Conservation (phyloP, 2,888 invertebrate species). For the Bombylius major region DNA sequence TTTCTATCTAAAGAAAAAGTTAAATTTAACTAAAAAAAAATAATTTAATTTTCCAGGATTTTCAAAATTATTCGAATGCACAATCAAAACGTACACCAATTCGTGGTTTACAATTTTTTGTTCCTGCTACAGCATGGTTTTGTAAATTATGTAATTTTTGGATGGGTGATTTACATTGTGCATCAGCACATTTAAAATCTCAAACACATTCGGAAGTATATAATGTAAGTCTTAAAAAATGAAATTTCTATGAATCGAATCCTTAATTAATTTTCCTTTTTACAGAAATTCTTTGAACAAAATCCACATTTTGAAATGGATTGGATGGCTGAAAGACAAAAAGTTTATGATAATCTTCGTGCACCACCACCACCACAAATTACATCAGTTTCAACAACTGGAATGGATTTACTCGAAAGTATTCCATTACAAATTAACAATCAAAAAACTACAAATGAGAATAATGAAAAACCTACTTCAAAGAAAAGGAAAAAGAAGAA, state of each 20-base stretch:
- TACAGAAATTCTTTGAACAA: conserved; percentile 65
- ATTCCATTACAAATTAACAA: conserved; percentile 15
- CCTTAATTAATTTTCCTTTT: not conserved
- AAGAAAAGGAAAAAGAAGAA: conserved; percentile 47
- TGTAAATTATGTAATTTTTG: conserved; percentile 78
- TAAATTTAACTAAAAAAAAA: not conserved
- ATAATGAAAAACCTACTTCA: conserved; percentile 38
- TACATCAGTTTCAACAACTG: conserved; percentile 21
- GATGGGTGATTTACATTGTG: conserved; percentile 82
- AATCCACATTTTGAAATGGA: conserved; percentile 81
- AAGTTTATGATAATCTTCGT: conserved; percentile 45
- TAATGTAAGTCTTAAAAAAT: conserved; percentile 46
- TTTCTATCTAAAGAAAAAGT: not conserved
- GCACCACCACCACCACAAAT: conserved; percentile 27
- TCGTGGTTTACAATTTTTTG: conserved; percentile 77
- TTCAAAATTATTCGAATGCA: conserved; percentile 55
- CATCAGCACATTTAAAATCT: conserved; percentile 73
- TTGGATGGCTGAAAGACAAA: conserved; percentile 71
- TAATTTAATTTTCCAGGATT: conserved; percentile 35
- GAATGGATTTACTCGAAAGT: conserved; percentile 17
- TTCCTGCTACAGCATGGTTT: conserved; percentile 78
- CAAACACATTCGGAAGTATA: conserved; percentile 67
- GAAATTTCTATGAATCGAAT: not conserved
- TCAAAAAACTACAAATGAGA: conserved; percentile 16
- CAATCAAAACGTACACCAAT: conserved; percentile 70